phyloP scores from a whole-genome alignment of 2,888 invertebrate genomes.

The Caenorhabditis sp. region DNA sequence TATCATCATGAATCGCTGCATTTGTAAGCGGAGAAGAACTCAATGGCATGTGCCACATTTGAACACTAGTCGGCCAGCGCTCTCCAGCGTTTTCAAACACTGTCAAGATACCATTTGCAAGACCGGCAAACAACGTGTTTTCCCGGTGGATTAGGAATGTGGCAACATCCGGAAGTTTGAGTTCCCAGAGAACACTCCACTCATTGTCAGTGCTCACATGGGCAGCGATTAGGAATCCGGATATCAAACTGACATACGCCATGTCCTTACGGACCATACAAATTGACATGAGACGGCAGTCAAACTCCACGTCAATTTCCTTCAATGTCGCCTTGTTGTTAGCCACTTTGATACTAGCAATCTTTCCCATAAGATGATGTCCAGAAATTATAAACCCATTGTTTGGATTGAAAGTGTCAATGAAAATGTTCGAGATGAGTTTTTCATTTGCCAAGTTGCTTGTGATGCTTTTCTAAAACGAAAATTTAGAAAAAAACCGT shows the following conservation, averaged over 20 bases:
- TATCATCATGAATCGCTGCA: slow-evolving; percentile 83
- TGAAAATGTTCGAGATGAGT: slow-evolving; percentile 63
- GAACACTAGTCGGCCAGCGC: slow-evolving; percentile 80
- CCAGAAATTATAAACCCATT: slow-evolving; percentile 61
- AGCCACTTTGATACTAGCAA: slow-evolving; percentile 55
- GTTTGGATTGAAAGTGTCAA: slow-evolving; percentile 50
- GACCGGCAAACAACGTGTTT: slow-evolving; percentile 84
- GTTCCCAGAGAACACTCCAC: slow-evolving; percentile 84
- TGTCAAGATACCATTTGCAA: slow-evolving; percentile 85
- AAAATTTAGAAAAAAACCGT: background rate
- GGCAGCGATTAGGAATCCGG: slow-evolving; percentile 84
- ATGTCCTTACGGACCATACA: slow-evolving; percentile 83
- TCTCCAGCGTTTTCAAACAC: slow-evolving; percentile 84
- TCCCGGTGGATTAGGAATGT: slow-evolving; percentile 84
- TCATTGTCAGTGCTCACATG: slow-evolving; percentile 73
- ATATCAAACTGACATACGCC: slow-evolving; percentile 84
- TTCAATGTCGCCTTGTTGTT: slow-evolving; percentile 49
- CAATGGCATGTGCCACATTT: slow-evolving; percentile 85
- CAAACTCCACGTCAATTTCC: slow-evolving; percentile 80
- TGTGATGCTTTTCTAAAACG: slow-evolving; percentile 53
- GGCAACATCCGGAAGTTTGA: slow-evolving; percentile 85
- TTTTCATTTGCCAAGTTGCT: slow-evolving; percentile 40
- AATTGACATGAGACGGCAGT: slow-evolving; percentile 85
- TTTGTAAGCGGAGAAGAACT: slow-evolving; percentile 85
- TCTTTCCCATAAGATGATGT: slow-evolving; percentile 66